A percentile compares a stretch with the other conserved stretches of the same genome.
These are phyloP conservation scores for Hippocampus mohnikei DNA, from an alignment of 2,113 vertebrate species.

Conservation along the genomic window DNA sequence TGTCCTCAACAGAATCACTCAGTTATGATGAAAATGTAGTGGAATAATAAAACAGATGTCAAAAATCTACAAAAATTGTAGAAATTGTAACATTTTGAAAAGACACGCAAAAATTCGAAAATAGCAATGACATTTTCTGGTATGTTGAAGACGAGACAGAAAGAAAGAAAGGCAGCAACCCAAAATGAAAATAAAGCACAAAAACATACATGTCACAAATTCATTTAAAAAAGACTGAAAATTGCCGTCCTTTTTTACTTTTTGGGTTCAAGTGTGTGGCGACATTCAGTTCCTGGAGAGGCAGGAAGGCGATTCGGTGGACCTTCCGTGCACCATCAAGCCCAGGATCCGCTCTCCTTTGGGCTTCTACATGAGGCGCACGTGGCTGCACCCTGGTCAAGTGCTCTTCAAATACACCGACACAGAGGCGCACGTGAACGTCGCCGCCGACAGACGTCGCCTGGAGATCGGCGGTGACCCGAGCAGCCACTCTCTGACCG, in stretches of 20 bases:
- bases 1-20: too few relatives aligned
- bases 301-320: slow-evolving; percentile 40
- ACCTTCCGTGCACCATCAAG: slow-evolving; percentile 36
- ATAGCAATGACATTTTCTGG: too few relatives aligned
- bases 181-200: too few relatives aligned
- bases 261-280: slow-evolving; percentile 20
- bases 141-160: too few relatives aligned
- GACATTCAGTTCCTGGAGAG: slow-evolving; percentile 44
- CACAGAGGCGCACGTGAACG: rapidly evolving
- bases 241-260: not conserved
- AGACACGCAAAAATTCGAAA: too few relatives aligned
- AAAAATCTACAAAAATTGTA: too few relatives aligned
- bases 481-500: slow-evolving; percentile 11
- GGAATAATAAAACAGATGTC: too few relatives aligned
- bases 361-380: slow-evolving; percentile 52
- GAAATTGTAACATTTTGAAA: too few relatives aligned
- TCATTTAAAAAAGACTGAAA: not conserved
- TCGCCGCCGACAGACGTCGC: not conserved
- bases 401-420: slow-evolving; percentile 43
- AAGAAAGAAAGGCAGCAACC: too few relatives aligned
- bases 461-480: slow-evolving; percentile 32
- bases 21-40: too few relatives aligned
- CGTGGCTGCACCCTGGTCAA: not conserved
- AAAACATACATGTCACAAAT: too few relatives aligned
- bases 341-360: rapidly evolving